Conservation (phyloP, 2,888 invertebrate genomes). For the Halictus ligatus region DNA sequence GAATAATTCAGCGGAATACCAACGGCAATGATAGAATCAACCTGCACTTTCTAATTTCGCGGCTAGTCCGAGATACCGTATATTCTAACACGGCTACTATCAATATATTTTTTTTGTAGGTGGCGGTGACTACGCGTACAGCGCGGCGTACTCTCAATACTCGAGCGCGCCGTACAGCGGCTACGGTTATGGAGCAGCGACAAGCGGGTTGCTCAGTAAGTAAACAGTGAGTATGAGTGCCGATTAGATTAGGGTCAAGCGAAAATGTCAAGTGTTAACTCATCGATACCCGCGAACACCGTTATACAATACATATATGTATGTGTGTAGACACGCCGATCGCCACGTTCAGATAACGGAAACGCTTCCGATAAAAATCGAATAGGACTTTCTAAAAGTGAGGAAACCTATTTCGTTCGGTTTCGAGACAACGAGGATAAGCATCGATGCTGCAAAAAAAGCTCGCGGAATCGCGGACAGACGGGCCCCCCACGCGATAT, state of each 20-base stretch:
- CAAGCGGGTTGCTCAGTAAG: slow-evolving; percentile 90
- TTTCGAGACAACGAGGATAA: slow-evolving; percentile 46
- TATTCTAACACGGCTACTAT: slow-evolving; percentile 36
- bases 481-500: slow-evolving; percentile 43
- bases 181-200: slow-evolving; percentile 88
- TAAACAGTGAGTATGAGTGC: slow-evolving; percentile 88
- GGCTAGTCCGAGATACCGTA: background rate
- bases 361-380: background rate
- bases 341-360: background rate
- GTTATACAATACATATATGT: background rate
- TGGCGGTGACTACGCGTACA: slow-evolving; percentile 90
- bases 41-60: background rate
- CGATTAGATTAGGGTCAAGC: slow-evolving; percentile 80
- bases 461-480: slow-evolving; percentile 40
- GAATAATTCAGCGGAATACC: background rate
- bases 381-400: slow-evolving; percentile 49
- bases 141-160: slow-evolving; percentile 91
- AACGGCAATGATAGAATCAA: background rate
- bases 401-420: slow-evolving; percentile 42
- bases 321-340: background rate
- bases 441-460: slow-evolving; percentile 36
- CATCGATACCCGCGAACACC: slow-evolving; percentile 17
- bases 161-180: slow-evolving; percentile 90
- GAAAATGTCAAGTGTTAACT: slow-evolving; percentile 61
- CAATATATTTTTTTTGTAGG: slow-evolving; percentile 82